Base-by-base conservation (phyloP, 1,140 invertebrate species). In the Globodera rostochiensis region DNA sequence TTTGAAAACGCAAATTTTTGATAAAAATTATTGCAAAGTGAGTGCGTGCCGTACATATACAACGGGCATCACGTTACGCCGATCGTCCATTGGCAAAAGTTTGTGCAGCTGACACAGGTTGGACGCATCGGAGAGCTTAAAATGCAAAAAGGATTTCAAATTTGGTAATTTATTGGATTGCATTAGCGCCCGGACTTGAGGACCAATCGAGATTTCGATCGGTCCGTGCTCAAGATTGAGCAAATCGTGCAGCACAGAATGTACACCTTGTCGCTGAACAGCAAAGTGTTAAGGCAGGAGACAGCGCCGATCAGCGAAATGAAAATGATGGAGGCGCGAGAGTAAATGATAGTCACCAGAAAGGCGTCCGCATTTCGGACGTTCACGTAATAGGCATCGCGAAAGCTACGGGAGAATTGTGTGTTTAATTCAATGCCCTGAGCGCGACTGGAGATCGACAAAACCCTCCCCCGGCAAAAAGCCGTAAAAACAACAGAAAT, bases 351-450 rank as follows among this genome's bases (percentile, higher is more conserved):
- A 1, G 74, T 79, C n/a, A 80, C 78, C 19, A 80, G 80, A 36
- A 80, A 80, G 73, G 75, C 80, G n/a, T 80, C 80, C 49, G 80
- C 80, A 71, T 79, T 79, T 11, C 69, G 60, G 11, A 80, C 80
- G 73, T 80, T 80, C 36, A 80, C 80, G 21, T 80, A 80, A 47
- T 70, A 66, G 11, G 49, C 53, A 8, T 69, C 76, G 25, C 69
- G 69, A 15, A 64, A 15, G 5, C 57, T 64, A 6, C 5, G 15
- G 19, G 15, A 64, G 15, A 36, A 36, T 36, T 36, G 36, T 3
- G 36, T 36, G 36, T 36, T 36, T 36, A 36, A 36, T 36, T 36
- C 36, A 36, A 36, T 36, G 36, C 36, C 36, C 36, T 36, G 36
- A 36, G 36, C 36, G 1, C 36, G 36, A 36, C 36, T 0, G 36